Base-by-base conservation (phyloP, 2,888 invertebrate species). In the Drosophila suboccidentalis region DNA sequence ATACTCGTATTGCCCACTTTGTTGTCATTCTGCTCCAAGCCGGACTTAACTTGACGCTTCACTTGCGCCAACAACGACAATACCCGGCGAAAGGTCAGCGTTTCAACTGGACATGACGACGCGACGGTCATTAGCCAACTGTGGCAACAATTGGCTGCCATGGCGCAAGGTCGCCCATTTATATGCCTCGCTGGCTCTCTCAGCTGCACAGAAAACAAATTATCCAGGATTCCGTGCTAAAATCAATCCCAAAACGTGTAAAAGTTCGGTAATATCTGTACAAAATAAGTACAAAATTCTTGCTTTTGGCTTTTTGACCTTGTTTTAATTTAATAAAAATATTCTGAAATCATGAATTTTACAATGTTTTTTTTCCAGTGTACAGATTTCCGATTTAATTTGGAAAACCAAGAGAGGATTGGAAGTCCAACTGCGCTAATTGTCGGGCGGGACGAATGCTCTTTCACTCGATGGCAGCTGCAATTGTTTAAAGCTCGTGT, bases 41-140 rank as follows among this genome's bases (percentile, higher is more conserved):
- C 80, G 85, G 82, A 82, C 69, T 74, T 54, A 58, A 22, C 51
- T 61, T 61, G 55, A 78, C 75, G 84, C 88, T 84, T 87, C 84
- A 75, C 71, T 87, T 87, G 75, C 62, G 39, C 17, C 54, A 54
- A 43, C 58, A 53, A 36, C 34, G 36, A 22, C 41, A 55, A 44
- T 55, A 53, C 19, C 66, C 55, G 72, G 39, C 51, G 61, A 84
- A 70, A 87, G 88, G 88, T 84, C 88, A 87, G 77, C 77, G 69
- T 68, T 75, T 72, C 73, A 61, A 26, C 34, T 71, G 58, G 50
- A 51, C 58, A 47, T 44, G 64, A 43, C 50, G 69, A 50, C 58
- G 68, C 49, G 70, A 57, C 58, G 70, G 71, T 68, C 71, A 74
- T 84, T 81, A 74, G 70, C 71, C 78, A 71, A 55, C 66, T 57